Evolutionary conservation across 2,797 vertebrate genomes (phyloP), one percentile per base, ranked within the genome.

Genomic region (Tragelaphus oryx): DNA sequence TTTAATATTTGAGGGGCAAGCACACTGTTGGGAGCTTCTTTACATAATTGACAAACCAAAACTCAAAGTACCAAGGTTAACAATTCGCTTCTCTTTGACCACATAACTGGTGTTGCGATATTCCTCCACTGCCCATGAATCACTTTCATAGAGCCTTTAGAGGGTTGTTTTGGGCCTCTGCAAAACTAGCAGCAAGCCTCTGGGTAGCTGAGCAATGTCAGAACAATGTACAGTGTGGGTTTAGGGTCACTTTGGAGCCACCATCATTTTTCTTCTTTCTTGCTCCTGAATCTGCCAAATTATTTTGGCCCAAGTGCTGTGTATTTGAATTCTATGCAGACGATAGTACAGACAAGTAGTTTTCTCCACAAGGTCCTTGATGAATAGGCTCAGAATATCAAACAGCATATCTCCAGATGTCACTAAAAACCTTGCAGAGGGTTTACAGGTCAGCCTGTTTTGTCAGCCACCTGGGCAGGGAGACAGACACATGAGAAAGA

Each of bases 1-100:
- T 98, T 98, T 98, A 98, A 98, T 97, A 96, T 97, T 98, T 93
- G 93, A 97, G 93, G 96, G 95, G 97, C 97, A 98, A 96, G 97
- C 89, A 97, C 96, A 98, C 98, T 95, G 95, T 97, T 91, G 88
- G 96, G 95, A 93, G 95, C 97, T 97, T 97, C 97, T 98, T 96
- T 98, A 95, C 95, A 57, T 98, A 98, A 98, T 97, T 97, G 98
- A 98, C 97, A 98, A 98, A 98, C 97, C 98, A 98, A 98, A 44
- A 97, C 97, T 96, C 97, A 95, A 90, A 96, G 96, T 79, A 97
- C 87, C 57, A 75, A 98, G 96, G 97, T 98, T 97, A 98, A 97
- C 95, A 98, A 97, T 96, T 97, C 46, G 0, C 65, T 97, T 98
- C 97, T 97, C 96, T 97, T 98, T 97, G 96, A 96, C 97, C 95